phyloP scores from a whole-genome alignment of 2,888 invertebrate genomes.

The Caenorhabditis doughertyi region DNA sequence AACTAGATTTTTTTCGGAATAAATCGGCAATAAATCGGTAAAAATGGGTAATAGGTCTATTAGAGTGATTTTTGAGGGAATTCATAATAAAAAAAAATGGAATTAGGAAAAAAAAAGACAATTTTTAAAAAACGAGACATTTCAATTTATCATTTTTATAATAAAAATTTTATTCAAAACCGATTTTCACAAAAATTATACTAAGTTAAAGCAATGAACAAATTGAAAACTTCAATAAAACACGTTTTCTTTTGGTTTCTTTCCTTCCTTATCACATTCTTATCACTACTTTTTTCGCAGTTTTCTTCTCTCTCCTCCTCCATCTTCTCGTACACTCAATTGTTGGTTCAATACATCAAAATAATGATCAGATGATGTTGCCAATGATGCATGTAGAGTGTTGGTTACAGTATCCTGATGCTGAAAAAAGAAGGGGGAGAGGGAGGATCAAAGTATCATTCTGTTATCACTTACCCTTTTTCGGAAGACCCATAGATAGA shows the following conservation, averaged over 20 bases:
- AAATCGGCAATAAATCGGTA: no score
- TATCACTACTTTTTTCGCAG: conserved; percentile 31
- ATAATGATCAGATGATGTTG: conserved; percentile 58
- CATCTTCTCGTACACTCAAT: conserved; percentile 48
- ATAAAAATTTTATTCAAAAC: background rate
- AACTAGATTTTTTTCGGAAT: no score
- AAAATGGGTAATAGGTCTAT: no score
- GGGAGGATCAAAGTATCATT: no score
- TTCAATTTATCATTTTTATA: no score
- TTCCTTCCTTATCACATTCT: conserved; percentile 12
- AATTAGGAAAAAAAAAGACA: no score
- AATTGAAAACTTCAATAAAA: conserved; percentile 2
- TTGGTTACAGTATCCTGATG: conserved; percentile 53
- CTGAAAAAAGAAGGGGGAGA: conserved; percentile 14
- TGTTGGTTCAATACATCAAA: conserved; percentile 58
- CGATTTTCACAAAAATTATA: no score
- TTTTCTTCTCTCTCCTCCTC: conserved; percentile 35
- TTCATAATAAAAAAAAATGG: no score
- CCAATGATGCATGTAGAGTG: conserved; percentile 48
- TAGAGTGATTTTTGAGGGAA: no score
- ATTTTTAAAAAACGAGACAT: no score
- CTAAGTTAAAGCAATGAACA: no score
- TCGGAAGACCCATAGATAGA: conserved; percentile 55
- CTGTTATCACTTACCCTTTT: conserved; percentile 35
- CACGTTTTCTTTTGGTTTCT: no score